These are phyloP conservation scores for Notolabrus celidotus DNA, from an alignment of 2,797 vertebrate genomes.

Conservation along the genomic window DNA sequence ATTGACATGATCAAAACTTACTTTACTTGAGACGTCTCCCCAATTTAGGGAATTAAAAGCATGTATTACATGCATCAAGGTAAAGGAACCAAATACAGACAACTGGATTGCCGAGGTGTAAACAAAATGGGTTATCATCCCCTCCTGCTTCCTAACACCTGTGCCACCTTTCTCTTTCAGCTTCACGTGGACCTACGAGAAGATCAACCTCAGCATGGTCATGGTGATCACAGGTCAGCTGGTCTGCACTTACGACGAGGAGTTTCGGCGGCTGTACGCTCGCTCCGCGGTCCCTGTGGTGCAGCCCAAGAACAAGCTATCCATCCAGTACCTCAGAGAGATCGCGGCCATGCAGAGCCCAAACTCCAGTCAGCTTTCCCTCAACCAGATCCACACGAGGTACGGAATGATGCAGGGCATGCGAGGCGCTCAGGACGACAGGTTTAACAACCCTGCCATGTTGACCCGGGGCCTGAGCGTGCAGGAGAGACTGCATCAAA, in stretches of 20 bases:
- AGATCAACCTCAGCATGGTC: conserved; percentile 95
- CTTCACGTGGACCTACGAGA: conserved; percentile 95
- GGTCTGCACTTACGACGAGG: conserved; percentile 91
- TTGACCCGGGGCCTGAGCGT: conserved; percentile 85
- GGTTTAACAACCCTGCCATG: conserved; percentile 66
- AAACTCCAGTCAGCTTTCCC: conserved; percentile 86
- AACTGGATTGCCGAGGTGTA: too few relatives aligned
- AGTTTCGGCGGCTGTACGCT: conserved; percentile 92
- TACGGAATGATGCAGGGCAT: conserved; percentile 65
- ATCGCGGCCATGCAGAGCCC: conserved; percentile 78
- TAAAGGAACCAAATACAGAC: too few relatives aligned
- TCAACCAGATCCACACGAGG: conserved; percentile 85
- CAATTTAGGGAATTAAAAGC: too few relatives aligned
- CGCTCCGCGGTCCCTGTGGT: conserved; percentile 84
- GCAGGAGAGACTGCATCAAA: conserved; percentile 85
- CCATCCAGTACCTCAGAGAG: conserved; percentile 66
- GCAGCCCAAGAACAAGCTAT: conserved; percentile 70
- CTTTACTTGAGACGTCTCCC: too few relatives aligned
- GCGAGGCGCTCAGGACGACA: conserved; percentile 69
- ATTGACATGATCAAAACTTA: too few relatives aligned
- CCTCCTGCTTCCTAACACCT: too few relatives aligned
- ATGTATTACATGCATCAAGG: too few relatives aligned
- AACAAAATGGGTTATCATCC: too few relatives aligned
- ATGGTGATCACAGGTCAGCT: conserved; percentile 93
- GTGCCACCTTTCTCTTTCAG: conserved; percentile 71